Percentiles rank a stretch among this genome's conserved stretches.
These are phyloP conservation scores for Xyliphius kryptos DNA, from an alignment of 2,113 vertebrate genomes.

Conservation along the genomic window DNA sequence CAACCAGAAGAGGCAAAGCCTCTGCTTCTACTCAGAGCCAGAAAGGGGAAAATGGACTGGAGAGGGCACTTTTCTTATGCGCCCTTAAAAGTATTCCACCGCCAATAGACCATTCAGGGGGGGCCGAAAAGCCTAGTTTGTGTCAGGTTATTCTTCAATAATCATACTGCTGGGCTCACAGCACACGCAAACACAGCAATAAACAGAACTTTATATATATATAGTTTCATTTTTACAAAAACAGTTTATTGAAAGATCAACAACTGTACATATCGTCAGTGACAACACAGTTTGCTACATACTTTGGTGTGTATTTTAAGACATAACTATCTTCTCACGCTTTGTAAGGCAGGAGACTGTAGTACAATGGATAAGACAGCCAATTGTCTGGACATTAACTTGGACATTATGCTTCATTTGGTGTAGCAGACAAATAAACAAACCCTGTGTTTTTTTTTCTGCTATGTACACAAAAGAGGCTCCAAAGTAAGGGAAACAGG, in stretches of 20 bases:
- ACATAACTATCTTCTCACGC: conserved; percentile 46
- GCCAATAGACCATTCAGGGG: conserved; percentile 59
- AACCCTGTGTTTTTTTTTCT: conserved; percentile 39
- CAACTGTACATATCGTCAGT: conserved; percentile 68
- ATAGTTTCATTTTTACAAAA: conserved; percentile 59
- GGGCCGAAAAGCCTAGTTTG: conserved; percentile 54
- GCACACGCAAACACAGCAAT: too few species aligned
- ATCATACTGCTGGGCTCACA: conserved; percentile 5
- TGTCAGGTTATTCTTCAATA: conserved; percentile 48
- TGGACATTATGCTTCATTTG: conserved; percentile 19
- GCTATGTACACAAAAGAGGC: conserved; percentile 27
- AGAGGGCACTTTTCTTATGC: conserved; percentile 55
- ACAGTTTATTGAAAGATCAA: conserved; percentile 72
- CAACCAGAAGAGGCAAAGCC: conserved; percentile 47
- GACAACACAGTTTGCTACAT: conserved; percentile 68
- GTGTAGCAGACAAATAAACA: conserved; percentile 20
- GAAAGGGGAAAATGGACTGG: conserved; percentile 33
- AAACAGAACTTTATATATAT: conserved; percentile 17
- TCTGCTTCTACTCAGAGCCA: conserved; percentile 49
- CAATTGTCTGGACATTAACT: conserved; percentile 9
- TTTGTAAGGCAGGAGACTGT: conserved; percentile 18
- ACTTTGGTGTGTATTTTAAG: conserved; percentile 63
- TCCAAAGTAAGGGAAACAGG: too few species aligned
- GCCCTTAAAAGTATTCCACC: conserved; percentile 53
- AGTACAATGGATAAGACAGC: conserved; percentile 19